Evolutionary conservation across 2,888 invertebrate species (phyloP), one percentile per base, ranked within the genome.

Genomic region (Melinaea menophilus): DNA sequence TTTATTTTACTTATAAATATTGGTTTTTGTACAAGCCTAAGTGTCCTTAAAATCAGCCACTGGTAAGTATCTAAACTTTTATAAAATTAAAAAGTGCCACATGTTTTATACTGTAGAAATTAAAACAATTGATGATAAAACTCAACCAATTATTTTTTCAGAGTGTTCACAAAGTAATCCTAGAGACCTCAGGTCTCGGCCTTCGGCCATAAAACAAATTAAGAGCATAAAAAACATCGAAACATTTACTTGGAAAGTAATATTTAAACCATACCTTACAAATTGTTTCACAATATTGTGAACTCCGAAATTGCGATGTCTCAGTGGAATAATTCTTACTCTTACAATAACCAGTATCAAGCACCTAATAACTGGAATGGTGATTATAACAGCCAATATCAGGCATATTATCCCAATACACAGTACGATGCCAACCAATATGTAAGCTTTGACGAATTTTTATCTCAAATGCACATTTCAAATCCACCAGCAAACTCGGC

Each of bases 271-370:
- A 62, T 61, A 68, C 65, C 58, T 69, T 70, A 58, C 63, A 67
- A 62, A 75, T 69, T 75, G 79, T 81, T 81, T 78, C 79, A 74
- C 77, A 80, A 79, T 69, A 75, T 76, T 72, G 11, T 51, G 11
- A 11, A 31, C 22, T 31, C 31, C 1, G 9, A 9, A 11, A 31
- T 31, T 51, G 51, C 51, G 31, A 90, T 90, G 90, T 88, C 89
- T 68, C 86, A 90, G 76, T 89, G 90, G 90, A 90, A 90, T 75
- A 88, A 86, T 69, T 80, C 86, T 55, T 87, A 86, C 75, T 72
- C 74, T 72, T 88, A 85, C 69, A 87, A 88, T 67, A 84, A 84
- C 72, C 88, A 88, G 64, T 84, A 85, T 71, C 87, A 86, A 73
- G 73, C 73, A 62, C 70, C 78, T 56, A 80, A 78, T 63, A 73